Conservation (phyloP, 2,888 invertebrate genomes). For the Zelleria hepariella region DNA sequence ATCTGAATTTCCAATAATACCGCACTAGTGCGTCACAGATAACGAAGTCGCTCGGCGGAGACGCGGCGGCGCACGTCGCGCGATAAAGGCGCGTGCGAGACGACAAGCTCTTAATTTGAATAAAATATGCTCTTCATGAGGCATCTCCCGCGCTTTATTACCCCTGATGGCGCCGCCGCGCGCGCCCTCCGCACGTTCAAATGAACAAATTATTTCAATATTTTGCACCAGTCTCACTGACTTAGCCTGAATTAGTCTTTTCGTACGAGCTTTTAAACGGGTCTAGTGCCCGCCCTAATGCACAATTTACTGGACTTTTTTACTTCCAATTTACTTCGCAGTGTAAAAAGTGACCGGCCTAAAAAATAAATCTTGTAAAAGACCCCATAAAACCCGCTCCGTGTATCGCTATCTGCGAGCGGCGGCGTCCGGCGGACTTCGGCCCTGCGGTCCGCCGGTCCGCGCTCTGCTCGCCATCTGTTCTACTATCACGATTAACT, state of each 20-base stretch:
- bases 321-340: not conserved
- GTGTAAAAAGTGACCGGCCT: not conserved
- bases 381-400: not conserved
- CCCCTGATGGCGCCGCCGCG: not conserved
- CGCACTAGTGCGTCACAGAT: too few species aligned
- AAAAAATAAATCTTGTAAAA: constrained; percentile 1
- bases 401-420: not conserved
- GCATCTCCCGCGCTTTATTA: not conserved
- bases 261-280: not conserved
- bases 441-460: not conserved
- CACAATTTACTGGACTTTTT: not conserved
- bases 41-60: not conserved
- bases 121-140: not conserved
- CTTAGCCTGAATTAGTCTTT: not conserved
- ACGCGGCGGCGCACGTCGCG: not conserved
- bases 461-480: not conserved
- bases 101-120: not conserved
- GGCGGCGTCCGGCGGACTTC: not conserved
- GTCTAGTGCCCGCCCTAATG: not conserved
- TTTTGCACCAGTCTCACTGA: not conserved
- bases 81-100: not conserved
- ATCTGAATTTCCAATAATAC: too few species aligned
- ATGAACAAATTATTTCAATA: not conserved
- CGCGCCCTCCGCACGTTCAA: not conserved
- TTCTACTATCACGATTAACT: not conserved